Percentiles rank a stretch among this genome's conserved stretches.
Conservation (phyloP, 2,113 vertebrate genomes). For the Corvus hawaiiensis region DNA sequence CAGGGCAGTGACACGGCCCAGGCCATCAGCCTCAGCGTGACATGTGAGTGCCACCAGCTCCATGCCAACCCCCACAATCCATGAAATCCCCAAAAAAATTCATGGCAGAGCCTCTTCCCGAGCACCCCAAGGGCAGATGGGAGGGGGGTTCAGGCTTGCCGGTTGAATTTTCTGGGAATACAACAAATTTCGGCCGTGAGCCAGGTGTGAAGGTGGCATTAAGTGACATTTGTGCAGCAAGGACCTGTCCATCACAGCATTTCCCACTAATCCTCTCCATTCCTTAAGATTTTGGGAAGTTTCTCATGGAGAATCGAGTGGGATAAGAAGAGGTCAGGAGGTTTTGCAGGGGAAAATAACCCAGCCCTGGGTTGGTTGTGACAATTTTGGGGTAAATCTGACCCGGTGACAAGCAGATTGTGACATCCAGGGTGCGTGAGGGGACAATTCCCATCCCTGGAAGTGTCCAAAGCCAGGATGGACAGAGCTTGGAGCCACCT, state of each 20-base stretch:
- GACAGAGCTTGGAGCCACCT: not conserved
- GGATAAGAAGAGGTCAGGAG: not conserved
- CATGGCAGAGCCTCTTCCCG: rapidly evolving
- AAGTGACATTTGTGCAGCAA: not conserved
- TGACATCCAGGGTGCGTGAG: not conserved
- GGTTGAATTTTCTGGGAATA: not conserved
- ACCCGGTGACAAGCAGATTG: not conserved
- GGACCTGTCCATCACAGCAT: rapidly evolving
- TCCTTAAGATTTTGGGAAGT: rapidly evolving
- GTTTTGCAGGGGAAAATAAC: not conserved
- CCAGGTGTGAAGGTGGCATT: rapidly evolving
- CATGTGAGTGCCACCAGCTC: constrained; percentile 24
- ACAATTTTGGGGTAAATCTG: not conserved
- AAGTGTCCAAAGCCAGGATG: not conserved
- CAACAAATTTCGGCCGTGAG: rapidly evolving
- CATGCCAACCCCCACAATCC: not conserved
- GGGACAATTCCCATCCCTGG: not conserved
- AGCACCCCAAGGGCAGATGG: rapidly evolving
- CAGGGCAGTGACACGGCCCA: constrained; percentile 32
- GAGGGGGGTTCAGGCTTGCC: rapidly evolving
- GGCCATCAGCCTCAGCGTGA: constrained; percentile 45
- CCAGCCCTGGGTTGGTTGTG: not conserved
- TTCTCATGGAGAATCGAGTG: rapidly evolving
- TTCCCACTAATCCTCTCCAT: rapidly evolving
- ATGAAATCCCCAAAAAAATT: rapidly evolving